A percentile compares a stretch with the other conserved stretches of the same genome.
Conservation (phyloP, 2,113 vertebrate genomes). For the Ceuthmochares aereus region DNA sequence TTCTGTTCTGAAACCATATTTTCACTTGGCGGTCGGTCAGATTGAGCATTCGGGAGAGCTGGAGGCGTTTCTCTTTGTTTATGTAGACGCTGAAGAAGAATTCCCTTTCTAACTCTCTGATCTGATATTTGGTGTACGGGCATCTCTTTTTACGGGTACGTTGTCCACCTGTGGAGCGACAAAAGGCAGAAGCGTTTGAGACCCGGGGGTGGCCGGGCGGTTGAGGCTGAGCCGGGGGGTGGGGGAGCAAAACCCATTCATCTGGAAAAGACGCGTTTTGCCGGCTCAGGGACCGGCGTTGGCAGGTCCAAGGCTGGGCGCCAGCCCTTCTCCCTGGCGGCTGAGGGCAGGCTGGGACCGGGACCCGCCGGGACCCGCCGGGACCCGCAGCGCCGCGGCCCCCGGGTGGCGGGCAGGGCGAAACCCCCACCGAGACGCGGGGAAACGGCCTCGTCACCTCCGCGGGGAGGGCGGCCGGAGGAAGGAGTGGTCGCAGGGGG, state of each 20-base stretch:
- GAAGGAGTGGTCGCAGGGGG: not conserved
- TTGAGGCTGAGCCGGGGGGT: not conserved
- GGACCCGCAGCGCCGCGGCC: not conserved
- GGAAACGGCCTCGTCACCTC: not conserved
- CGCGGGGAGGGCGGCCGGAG: not conserved
- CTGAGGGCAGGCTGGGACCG: not conserved
- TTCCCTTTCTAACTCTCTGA: conserved; percentile 96
- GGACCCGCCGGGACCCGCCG: not conserved
- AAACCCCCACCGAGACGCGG: not conserved
- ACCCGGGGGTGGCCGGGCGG: not conserved
- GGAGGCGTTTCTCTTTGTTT: conserved; percentile 98
- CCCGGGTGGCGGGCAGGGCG: not conserved
- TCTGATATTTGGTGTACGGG: conserved; percentile 97
- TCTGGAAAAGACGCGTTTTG: not conserved
- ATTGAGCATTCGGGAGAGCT: conserved; percentile 97
- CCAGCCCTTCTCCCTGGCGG: not conserved
- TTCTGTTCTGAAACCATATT: conserved; percentile 99
- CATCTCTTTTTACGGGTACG: conserved; percentile 97
- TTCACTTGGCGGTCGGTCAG: conserved; percentile 98
- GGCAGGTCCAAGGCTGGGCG: not conserved
- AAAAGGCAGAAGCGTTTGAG: conserved; percentile 58
- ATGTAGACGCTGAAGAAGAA: conserved; percentile 99
- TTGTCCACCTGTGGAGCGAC: conserved; percentile 88
- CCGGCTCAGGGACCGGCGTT: not conserved
- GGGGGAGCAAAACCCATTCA: not conserved